Conservation (phyloP, 2,113 vertebrate species). For the Ceyx cyanopectus region DNA sequence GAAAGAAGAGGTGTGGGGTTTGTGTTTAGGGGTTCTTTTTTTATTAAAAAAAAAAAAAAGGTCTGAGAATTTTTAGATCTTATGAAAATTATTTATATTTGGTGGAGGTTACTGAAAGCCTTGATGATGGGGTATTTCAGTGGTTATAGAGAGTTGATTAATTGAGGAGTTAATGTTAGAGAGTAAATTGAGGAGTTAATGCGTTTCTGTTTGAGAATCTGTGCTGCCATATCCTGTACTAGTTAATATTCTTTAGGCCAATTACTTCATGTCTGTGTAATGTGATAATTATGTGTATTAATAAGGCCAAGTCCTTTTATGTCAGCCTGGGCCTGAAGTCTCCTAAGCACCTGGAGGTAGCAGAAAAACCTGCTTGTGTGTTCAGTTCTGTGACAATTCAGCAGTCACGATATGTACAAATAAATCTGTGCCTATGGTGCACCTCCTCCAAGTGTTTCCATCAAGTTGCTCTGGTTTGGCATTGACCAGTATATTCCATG, state of each 20-base stretch:
- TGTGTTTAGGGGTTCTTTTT: not conserved
- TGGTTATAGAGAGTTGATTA: not conserved
- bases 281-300: not conserved
- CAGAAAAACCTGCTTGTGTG: constrained; percentile 44
- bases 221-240: not conserved
- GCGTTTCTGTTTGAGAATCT: not conserved
- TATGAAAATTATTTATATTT: not conserved
- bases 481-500: constrained; percentile 27
- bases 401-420: constrained; percentile 50
- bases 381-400: constrained; percentile 43
- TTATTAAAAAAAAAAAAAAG: not conserved
- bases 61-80: not conserved
- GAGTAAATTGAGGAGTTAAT: not conserved
- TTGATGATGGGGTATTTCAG: not conserved
- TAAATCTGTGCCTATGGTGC: constrained; percentile 48
- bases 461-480: constrained; percentile 47
- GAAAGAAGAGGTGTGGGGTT: not conserved
- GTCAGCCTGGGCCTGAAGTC: not conserved
- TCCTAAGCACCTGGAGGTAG: constrained; percentile 52
- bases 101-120: not conserved
- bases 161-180: not conserved
- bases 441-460: constrained; percentile 61
- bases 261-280: constrained; percentile 53
- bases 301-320: constrained; percentile 34
- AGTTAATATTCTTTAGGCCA: constrained; percentile 6